Evolutionary conservation across 2,888 invertebrate species (phyloP), one percentile per base, ranked within the genome.

Genomic region (Timema cristinae): DNA sequence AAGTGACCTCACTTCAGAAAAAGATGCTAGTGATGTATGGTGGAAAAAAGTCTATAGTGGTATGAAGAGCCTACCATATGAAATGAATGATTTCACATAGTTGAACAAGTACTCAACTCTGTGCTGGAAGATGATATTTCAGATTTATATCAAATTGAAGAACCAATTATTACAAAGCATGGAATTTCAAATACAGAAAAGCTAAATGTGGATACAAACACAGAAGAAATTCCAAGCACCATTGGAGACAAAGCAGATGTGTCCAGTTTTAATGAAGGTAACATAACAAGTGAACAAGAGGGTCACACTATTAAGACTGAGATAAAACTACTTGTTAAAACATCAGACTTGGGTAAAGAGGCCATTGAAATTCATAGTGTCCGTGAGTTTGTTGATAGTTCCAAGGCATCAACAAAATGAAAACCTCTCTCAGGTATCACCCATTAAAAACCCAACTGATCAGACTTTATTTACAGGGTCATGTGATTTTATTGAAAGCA

Each of bases 241-340:
- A 71, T 67, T 7, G 73, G 73, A 10, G 73, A 70, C 50, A 70
- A 70, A 51, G 70, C 70, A 10, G 73, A 71, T n/a, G 50, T 47
- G 32, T 70, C 70, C 11, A 67, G 69, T 49, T 7, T 69, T 49
- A 32, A 32, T 32, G 32, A 32, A 2, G 32, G 32, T 4, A 32
- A 32, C 32, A 32, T 32, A 32, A 32, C 32, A 32, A 4, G 32
- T 32, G 32, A 32, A 32, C 50, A 59, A 61, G 50, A 63, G n/a
- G 66, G 52, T 59, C 50, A n/a, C 8, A 9, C 51, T 7, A 8
- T 66, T 72, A 85, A 81, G 77, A 85, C 85, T 15, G 85, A 86
- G 77, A 82, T 86, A 10, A 85, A 85, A 77, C 78, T 86, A 8
- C 78, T 85, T 70, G 85, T 86, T 1, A 84, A 84, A 79, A 84